Evolutionary conservation across 2,888 invertebrate genomes (phyloP).

Genomic region (Dicyrtoma fusca): DNA sequence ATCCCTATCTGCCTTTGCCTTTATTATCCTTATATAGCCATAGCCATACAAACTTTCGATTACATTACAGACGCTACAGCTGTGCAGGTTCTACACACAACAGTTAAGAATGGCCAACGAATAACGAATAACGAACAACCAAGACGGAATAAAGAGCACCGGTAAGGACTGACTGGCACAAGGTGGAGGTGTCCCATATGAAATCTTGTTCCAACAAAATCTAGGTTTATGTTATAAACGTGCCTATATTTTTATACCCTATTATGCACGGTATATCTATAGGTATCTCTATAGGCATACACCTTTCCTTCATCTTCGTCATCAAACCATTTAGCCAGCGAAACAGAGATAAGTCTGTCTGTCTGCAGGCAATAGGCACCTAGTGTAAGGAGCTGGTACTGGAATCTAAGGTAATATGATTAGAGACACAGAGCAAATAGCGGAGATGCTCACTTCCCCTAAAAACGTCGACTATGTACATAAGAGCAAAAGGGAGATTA

Average conservation of each 20-base stretch:
- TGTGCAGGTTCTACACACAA: too few relatives aligned
- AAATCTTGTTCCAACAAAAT: conserved; percentile 1
- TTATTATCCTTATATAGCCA: too few relatives aligned
- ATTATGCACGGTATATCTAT: neutral
- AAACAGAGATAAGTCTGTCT: neutral
- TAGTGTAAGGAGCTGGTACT: neutral
- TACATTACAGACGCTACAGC: too few relatives aligned
- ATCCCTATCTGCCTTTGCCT: neutral
- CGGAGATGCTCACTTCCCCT: too few relatives aligned
- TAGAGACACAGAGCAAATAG: too few relatives aligned
- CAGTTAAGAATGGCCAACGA: too few relatives aligned
- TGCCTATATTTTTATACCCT: neutral
- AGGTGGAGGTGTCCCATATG: too few relatives aligned
- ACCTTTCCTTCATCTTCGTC: neutral
- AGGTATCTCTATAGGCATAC: neutral
- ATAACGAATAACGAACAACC: too few relatives aligned
- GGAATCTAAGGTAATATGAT: too few relatives aligned
- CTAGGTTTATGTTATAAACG: conserved; percentile 10
- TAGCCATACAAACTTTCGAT: too few relatives aligned
- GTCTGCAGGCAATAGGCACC: neutral
- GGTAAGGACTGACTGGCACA: too few relatives aligned
- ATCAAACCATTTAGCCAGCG: neutral
- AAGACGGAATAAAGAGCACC: too few relatives aligned
- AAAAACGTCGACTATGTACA: neutral
- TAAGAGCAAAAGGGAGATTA: neutral